phyloP scores from a whole-genome alignment of 2,113 vertebrate genomes.

The human (Homo sapiens) region GRCh38 chr6:46902001-46902500 shows the following conservation, averaged over 20 bases:
- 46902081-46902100: background rate
- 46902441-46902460: background rate
- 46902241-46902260: background rate
- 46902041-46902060: background rate
- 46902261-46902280: background rate
- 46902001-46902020: background rate
- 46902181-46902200: conserved; percentile 19
- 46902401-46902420: background rate
- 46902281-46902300: background rate
- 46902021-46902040: background rate
- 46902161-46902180: background rate
- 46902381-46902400: background rate
- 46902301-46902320: background rate
- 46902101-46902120: background rate
- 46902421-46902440: background rate
- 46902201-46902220: background rate
- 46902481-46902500: background rate
- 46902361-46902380: background rate
- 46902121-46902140: background rate
- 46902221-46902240: background rate
- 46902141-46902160: background rate
- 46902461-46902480: background rate
- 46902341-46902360: background rate
- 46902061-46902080: background rate
- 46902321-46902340: background rate